Conservation (phyloP, 2,888 invertebrate species). For the Notocelia uddmanniana region DNA sequence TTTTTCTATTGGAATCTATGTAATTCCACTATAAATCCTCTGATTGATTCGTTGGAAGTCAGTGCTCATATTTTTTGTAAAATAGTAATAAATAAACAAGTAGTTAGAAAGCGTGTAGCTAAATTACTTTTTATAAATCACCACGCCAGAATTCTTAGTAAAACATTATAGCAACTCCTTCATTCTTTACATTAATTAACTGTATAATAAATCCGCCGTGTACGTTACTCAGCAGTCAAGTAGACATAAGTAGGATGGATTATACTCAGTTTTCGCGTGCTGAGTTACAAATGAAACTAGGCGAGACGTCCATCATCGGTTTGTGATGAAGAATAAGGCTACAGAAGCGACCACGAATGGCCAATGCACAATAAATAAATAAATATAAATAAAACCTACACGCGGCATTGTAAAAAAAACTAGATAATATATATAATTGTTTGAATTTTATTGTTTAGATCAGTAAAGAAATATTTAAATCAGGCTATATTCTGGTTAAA, state of each 20-base stretch:
- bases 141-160: background rate
- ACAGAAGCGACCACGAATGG: background rate
- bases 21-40: background rate
- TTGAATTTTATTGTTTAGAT: too few relatives aligned
- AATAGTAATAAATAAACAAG: background rate
- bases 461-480: too few relatives aligned
- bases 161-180: constrained; percentile 6
- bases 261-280: constrained; percentile 28
- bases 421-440: too few relatives aligned
- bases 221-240: constrained; percentile 15
- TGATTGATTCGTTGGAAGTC: background rate
- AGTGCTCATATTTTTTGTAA: background rate
- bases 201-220: constrained; percentile 13
- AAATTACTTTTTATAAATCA: background rate
- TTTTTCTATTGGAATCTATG: too few relatives aligned
- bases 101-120: background rate
- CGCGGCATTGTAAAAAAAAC: too few relatives aligned
- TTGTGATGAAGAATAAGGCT: background rate
- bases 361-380: background rate
- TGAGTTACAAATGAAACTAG: constrained; percentile 30
- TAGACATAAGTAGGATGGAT: constrained; percentile 29
- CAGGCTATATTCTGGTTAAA: too few relatives aligned
- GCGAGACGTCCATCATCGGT: constrained; percentile 34
- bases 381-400: too few relatives aligned
- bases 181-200: constrained; percentile 12